These are phyloP conservation scores for Leptatherina wallacei DNA, from an alignment of 2,797 vertebrate species.

Conservation along the genomic window DNA sequence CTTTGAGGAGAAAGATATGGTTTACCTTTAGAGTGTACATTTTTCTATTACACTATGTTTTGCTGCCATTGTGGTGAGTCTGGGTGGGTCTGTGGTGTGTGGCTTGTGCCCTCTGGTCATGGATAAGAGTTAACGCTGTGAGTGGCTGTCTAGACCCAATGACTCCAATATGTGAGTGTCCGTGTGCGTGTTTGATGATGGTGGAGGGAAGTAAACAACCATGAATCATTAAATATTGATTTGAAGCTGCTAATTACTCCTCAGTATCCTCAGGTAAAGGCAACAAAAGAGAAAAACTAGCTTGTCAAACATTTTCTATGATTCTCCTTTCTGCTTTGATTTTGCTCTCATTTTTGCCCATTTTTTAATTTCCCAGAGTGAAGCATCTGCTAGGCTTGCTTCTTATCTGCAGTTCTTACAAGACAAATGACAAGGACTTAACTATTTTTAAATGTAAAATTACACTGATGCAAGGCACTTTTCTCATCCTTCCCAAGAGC, in stretches of 20 bases:
- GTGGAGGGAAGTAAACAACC: constrained; percentile 49
- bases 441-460: neutral
- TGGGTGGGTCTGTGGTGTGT: constrained; percentile 35
- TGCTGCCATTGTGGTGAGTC: constrained; percentile 35
- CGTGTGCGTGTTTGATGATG: constrained; percentile 44
- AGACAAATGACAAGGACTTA: constrained; percentile 13
- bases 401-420: constrained; percentile 5
- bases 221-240: constrained; percentile 66
- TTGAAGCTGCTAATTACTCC: constrained; percentile 61
- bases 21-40: constrained; percentile 19
- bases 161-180: constrained; percentile 52
- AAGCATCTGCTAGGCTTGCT: neutral
- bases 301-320: constrained; percentile 14
- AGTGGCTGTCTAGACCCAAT: constrained; percentile 61
- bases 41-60: constrained; percentile 12
- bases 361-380: neutral
- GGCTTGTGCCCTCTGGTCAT: constrained; percentile 48
- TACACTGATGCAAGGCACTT: neutral
- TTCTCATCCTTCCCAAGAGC: neutral
- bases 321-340: constrained; percentile 17
- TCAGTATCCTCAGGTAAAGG: constrained; percentile 43
- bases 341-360: constrained; percentile 4
- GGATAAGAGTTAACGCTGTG: constrained; percentile 42
- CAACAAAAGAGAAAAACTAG: constrained; percentile 16
- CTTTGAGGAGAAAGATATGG: constrained; percentile 22